Conservation (phyloP, 2,888 invertebrate species). For the Pollenia amentaria region DNA sequence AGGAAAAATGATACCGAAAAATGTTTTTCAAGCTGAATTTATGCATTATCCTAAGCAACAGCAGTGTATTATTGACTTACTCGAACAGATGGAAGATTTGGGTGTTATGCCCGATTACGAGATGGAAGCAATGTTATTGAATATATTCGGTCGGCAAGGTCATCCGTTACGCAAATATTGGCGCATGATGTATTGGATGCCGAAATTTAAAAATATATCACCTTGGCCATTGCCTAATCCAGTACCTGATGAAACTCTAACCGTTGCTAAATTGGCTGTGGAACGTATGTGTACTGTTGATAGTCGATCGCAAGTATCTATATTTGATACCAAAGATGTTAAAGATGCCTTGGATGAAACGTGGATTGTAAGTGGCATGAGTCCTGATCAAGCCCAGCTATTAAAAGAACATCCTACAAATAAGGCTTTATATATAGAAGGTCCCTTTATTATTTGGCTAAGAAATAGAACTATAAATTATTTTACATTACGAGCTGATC, state of each 20-base stretch:
- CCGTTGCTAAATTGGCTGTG: constrained; percentile 93
- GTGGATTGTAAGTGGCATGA: constrained; percentile 96
- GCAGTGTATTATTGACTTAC: constrained; percentile 94
- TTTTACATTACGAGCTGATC: constrained; percentile 91
- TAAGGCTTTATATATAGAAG: constrained; percentile 92
- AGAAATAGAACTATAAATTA: constrained; percentile 91
- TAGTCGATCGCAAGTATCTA: constrained; percentile 87
- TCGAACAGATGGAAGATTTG: constrained; percentile 96
- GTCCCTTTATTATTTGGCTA: constrained; percentile 93
- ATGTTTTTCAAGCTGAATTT: constrained; percentile 94
- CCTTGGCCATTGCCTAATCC: constrained; percentile 93
- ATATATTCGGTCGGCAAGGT: constrained; percentile 92
- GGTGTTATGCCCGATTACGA: constrained; percentile 97
- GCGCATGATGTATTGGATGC: constrained; percentile 96
- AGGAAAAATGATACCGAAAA: constrained; percentile 93
- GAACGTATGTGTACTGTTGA: constrained; percentile 94
- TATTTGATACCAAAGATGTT: constrained; percentile 89
- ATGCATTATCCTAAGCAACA: constrained; percentile 98
- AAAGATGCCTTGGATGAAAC: constrained; percentile 93
- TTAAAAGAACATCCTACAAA: constrained; percentile 87
- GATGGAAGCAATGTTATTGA: constrained; percentile 92
- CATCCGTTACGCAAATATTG: constrained; percentile 90
- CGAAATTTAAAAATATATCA: constrained; percentile 95
- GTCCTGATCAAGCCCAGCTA: constrained; percentile 90
- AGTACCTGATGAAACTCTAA: constrained; percentile 90